Evolutionary conservation across 1,140 invertebrate species (phyloP), one percentile per base, ranked within the genome.

Genomic region (Cotesia typhae): DNA sequence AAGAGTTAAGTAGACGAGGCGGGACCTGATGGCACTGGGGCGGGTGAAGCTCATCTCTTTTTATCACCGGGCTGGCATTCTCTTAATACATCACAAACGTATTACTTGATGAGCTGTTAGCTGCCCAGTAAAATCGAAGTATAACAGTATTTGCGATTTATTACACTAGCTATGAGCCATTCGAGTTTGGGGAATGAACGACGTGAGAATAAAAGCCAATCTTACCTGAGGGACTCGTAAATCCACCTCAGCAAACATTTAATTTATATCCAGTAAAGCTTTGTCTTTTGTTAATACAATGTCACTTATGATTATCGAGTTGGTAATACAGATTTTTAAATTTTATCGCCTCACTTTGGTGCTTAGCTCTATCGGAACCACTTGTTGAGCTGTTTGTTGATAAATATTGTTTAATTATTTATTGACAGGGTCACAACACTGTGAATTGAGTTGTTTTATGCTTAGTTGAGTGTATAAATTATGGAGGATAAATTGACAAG

Each of bases 1-100:
- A 65, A 73, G 67, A 67, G 71, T 68, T 73, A 53, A 73, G 66
- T 73, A 52, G 66, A 20, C 35, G 17, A 68, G 71, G 71, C 71
- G 71, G 57, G 38, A 65, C 66, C 14, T 20, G 47, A 17, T 73
- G 71, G 71, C 71, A 73, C 14, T 28, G 57, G 71, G 71, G 71
- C 71, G 67, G 59, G 65, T 28, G 41, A 57, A 73, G 53, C 47
- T 41, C 57, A 57, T 63, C 61, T 17, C 20, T 70, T 63, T 70
- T 51, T 51, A 38, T 60, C 66, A 66, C 70, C 52, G 37, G 37
- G 66, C 35, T 47, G 41, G 53, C 28, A 20, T 10, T 59, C 20
- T 59, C 51, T 55, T 35, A 71, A 51, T 20, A 47, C 61, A 59
- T 36, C 67, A 69, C 28, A 57, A 55, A 38, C 57, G 53, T 69